A percentile compares a stretch with the other conserved stretches of the same genome.
phyloP scores from a whole-genome alignment of 1,140 invertebrate species.

The Rhynchophorus ferrugineus region DNA sequence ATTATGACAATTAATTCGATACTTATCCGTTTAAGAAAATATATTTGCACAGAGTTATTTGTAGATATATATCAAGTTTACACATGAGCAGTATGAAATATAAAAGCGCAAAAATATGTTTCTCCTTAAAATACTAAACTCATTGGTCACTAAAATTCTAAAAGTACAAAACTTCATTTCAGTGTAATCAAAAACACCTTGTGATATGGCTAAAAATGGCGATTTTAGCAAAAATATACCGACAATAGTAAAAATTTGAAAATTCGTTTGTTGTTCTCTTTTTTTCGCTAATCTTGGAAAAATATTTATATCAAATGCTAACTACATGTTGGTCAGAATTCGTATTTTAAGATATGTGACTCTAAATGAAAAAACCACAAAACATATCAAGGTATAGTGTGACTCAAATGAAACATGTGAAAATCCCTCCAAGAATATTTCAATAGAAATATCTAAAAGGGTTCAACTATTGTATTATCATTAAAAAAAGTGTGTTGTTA shows the following conservation, averaged over 20 bases:
- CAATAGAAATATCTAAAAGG: too few relatives aligned
- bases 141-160: not conserved
- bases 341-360: slow-evolving; percentile 31
- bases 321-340: slow-evolving; percentile 32
- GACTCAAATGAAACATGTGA: too few relatives aligned
- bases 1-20: slow-evolving; percentile 15
- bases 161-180: slow-evolving; percentile 10
- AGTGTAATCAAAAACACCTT: slow-evolving; percentile 14
- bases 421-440: too few relatives aligned
- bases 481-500: too few relatives aligned
- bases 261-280: slow-evolving; percentile 16
- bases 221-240: slow-evolving; percentile 32
- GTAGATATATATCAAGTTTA: slow-evolving; percentile 18
- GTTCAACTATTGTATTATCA: too few relatives aligned
- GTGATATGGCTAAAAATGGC: slow-evolving; percentile 31
- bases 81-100: slow-evolving; percentile 14
- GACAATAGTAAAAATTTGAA: slow-evolving; percentile 20
- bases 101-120: not conserved
- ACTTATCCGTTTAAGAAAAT: slow-evolving; percentile 21
- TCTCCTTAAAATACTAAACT: slow-evolving; percentile 1
- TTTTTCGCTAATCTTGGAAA: slow-evolving; percentile 32
- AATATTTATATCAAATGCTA: slow-evolving; percentile 35
- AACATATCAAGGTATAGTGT: too few relatives aligned
- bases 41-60: slow-evolving; percentile 20
- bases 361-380: slow-evolving; percentile 6